A percentile compares a stretch with the other conserved stretches of the same genome.
Conservation (phyloP, 2,797 vertebrate species). For the Mionectes olivaceus region DNA sequence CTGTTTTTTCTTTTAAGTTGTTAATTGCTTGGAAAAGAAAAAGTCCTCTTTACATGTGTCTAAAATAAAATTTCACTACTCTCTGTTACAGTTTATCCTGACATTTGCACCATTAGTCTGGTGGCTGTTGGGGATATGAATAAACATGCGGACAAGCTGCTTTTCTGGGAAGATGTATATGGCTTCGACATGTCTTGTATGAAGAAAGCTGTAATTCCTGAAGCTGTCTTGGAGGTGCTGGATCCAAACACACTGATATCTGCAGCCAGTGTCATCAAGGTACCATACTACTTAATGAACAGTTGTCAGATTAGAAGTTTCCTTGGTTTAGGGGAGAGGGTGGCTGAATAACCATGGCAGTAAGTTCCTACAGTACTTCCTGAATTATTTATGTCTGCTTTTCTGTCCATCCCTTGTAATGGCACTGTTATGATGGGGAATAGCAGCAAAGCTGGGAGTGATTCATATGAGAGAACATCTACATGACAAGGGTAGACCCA, state of each 20-base stretch:
- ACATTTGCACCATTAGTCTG: slow-evolving; percentile 89
- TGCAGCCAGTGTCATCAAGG: slow-evolving; percentile 87
- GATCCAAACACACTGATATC: slow-evolving; percentile 87
- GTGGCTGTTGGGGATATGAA: slow-evolving; percentile 85
- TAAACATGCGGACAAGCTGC: slow-evolving; percentile 84
- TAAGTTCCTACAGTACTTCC: not conserved
- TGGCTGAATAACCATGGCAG: not conserved
- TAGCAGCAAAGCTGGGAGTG: not conserved
- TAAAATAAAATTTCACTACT: not conserved
- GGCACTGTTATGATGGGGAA: not conserved
- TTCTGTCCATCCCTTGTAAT: not conserved
- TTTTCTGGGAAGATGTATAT: slow-evolving; percentile 95
- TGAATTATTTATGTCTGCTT: not conserved
- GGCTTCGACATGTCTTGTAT: slow-evolving; percentile 96
- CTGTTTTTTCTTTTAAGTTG: not conserved
- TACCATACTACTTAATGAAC: slow-evolving; percentile 38
- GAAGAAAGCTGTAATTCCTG: slow-evolving; percentile 91
- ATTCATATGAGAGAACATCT: not conserved
- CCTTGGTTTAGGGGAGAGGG: not conserved
- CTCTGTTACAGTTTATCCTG: slow-evolving; percentile 89
- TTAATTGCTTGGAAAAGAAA: not conserved
- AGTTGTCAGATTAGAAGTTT: not conserved
- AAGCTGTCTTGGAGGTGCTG: slow-evolving; percentile 89
- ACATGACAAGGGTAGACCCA: rapidly evolving
- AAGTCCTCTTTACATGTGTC: not conserved